phyloP scores from a whole-genome alignment of 2,888 invertebrate genomes.

The Plebejus argus region DNA sequence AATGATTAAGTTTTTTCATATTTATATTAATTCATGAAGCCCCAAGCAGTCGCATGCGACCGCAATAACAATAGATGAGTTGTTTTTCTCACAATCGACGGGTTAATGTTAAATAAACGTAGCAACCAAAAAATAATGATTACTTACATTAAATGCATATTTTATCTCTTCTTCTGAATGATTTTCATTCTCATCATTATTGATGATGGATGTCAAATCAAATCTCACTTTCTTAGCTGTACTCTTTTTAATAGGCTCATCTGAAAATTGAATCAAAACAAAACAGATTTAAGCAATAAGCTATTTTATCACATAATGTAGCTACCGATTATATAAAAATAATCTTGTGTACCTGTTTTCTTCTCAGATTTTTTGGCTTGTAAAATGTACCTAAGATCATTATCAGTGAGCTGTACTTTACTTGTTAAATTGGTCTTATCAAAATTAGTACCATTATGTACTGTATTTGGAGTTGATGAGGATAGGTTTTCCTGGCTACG shows the following conservation, averaged over 20 bases:
- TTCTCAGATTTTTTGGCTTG: slow-evolving; percentile 46
- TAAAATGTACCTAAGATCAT: slow-evolving; percentile 54
- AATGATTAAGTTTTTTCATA: background rate
- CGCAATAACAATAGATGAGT: no score
- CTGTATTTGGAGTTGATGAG: background rate
- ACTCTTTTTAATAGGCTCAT: background rate
- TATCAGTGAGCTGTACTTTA: slow-evolving; percentile 40
- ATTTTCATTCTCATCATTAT: background rate
- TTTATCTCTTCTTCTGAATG: background rate
- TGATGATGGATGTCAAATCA: background rate
- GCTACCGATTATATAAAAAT: background rate
- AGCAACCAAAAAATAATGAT: background rate
- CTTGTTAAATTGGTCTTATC: background rate
- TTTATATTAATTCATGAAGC: no score
- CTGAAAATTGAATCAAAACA: background rate
- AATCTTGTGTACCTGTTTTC: slow-evolving; percentile 31
- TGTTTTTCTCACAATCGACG: no score
- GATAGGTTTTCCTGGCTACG: background rate
- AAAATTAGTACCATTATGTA: background rate
- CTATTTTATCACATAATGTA: no score
- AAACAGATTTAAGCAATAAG: no score
- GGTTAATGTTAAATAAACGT: background rate
- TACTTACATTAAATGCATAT: background rate
- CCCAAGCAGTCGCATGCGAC: no score
- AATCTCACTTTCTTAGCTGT: background rate